Percentiles rank a stretch among this genome's conserved stretches.
Conservation (phyloP, 2,113 vertebrate genomes). For the Leucoraja erinaceus region DNA sequence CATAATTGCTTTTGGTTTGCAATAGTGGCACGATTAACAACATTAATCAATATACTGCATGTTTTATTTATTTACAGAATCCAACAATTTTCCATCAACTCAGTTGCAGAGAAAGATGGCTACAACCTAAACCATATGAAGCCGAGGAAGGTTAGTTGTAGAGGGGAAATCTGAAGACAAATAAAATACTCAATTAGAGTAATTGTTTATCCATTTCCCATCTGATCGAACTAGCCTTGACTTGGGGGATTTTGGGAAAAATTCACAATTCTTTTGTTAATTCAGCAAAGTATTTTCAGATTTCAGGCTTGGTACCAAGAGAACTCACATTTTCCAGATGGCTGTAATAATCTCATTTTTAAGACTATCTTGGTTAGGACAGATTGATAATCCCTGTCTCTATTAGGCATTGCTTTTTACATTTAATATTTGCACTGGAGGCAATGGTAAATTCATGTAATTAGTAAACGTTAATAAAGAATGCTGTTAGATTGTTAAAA, state of each 20-base stretch:
- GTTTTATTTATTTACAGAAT: constrained; percentile 60
- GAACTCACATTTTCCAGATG: not conserved
- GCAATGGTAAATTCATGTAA: not conserved
- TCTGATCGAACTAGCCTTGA: not conserved
- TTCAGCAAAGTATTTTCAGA: not conserved
- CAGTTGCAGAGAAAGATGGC: constrained; percentile 84
- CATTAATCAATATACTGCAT: not conserved
- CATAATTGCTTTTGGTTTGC: not conserved
- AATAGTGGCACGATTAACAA: not conserved
- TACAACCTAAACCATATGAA: constrained; percentile 73
- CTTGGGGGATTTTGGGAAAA: not conserved
- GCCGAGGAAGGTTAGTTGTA: constrained; percentile 78
- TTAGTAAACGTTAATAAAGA: not conserved
- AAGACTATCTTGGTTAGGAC: not conserved
- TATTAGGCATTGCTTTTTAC: not conserved
- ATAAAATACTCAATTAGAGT: not conserved
- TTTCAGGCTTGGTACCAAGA: not conserved
- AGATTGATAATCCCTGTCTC: not conserved
- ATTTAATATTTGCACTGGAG: not conserved
- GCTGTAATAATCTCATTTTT: not conserved
- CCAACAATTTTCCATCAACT: constrained; percentile 86
- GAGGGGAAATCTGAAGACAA: not conserved
- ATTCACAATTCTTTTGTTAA: not conserved
- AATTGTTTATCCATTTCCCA: not conserved
- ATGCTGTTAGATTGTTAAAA: not conserved